Conservation (phyloP, 2,888 invertebrate genomes). For the Merodon equestris region DNA sequence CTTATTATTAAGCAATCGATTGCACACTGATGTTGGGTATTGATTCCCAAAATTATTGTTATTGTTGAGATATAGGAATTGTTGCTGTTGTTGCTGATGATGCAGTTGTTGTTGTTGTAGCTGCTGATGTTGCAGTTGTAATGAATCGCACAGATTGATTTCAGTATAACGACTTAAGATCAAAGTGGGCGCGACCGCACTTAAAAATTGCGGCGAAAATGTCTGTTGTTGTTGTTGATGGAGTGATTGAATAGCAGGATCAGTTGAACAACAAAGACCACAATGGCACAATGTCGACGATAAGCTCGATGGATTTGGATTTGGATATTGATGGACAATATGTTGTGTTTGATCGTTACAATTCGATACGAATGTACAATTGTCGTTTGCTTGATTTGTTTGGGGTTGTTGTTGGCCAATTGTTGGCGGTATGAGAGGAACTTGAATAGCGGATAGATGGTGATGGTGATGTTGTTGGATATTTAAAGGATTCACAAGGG, state of each 20-base stretch:
- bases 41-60: slow-evolving; percentile 49
- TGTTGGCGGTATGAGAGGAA: slow-evolving; percentile 60
- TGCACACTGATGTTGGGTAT: slow-evolving; percentile 47
- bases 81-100: slow-evolving; percentile 68
- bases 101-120: slow-evolving; percentile 70
- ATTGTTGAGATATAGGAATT: slow-evolving; percentile 45
- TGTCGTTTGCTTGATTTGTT: slow-evolving; percentile 38
- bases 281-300: slow-evolving; percentile 70
- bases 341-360: slow-evolving; percentile 59
- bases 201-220: slow-evolving; percentile 62
- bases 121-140: slow-evolving; percentile 74
- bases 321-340: slow-evolving; percentile 41
- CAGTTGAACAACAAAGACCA: slow-evolving; percentile 70
- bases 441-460: slow-evolving; percentile 49
- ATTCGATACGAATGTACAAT: slow-evolving; percentile 63
- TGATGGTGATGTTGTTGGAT: slow-evolving; percentile 52
- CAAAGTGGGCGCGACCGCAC: slow-evolving; percentile 70
- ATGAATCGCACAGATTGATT: slow-evolving; percentile 72
- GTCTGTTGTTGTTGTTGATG: slow-evolving; percentile 7
- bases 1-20: slow-evolving; percentile 37
- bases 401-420: slow-evolving; percentile 64
- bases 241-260: slow-evolving; percentile 48
- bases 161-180: slow-evolving; percentile 72
- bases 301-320: slow-evolving; percentile 27
- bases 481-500: slow-evolving; percentile 61